Conservation (phyloP, 2,113 vertebrate genomes). For the Anthoscopus minutus region DNA sequence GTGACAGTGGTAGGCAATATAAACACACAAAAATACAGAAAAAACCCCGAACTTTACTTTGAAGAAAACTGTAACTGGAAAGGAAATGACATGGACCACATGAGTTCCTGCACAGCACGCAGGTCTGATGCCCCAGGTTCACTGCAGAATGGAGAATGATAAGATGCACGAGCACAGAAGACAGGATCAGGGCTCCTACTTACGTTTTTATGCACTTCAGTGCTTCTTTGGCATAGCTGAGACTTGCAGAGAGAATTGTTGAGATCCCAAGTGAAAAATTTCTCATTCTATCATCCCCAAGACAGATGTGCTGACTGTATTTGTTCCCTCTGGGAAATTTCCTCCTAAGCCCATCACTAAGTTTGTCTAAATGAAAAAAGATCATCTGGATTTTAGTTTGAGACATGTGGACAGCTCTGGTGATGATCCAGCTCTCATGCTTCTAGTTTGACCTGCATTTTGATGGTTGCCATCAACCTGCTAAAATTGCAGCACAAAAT, state of each 20-base stretch:
- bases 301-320: not conserved
- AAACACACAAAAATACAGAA: not conserved
- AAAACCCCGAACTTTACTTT: not conserved
- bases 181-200: not conserved
- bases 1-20: not conserved
- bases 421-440: not conserved
- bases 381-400: not conserved
- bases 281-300: not conserved
- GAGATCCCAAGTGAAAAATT: not conserved
- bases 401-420: not conserved
- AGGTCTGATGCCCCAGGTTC: not conserved
- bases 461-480: not conserved
- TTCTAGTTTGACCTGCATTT: not conserved
- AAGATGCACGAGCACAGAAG: not conserved
- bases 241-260: not conserved
- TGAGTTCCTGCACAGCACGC: fast-evolving
- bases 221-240: not conserved
- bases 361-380: not conserved
- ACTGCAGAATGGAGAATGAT: not conserved
- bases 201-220: not conserved
- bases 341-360: not conserved
- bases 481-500: not conserved
- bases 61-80: not conserved
- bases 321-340: not conserved
- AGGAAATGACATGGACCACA: not conserved